Evolutionary conservation across 2,888 invertebrate genomes (phyloP).

Genomic region (Hirtodrosophila histrioides): DNA sequence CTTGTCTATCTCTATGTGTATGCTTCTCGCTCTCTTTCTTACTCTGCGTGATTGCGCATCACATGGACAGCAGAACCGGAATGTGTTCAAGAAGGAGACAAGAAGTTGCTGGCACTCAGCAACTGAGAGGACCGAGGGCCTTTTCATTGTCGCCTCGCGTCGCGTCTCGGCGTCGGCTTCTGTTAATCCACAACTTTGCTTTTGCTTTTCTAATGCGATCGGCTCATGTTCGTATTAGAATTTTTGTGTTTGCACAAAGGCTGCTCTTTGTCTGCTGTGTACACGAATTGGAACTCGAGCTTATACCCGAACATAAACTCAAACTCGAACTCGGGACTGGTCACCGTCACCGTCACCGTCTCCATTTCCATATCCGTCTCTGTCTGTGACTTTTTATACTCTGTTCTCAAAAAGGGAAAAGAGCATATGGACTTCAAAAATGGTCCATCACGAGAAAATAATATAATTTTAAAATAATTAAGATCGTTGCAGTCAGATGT

Average conservation of each 20-base stretch:
- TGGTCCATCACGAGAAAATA: no score
- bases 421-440: no score
- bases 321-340: constrained; percentile 43
- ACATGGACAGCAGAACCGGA: constrained; percentile 63
- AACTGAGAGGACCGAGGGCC: constrained; percentile 33
- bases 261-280: constrained; percentile 53
- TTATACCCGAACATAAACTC: constrained; percentile 16
- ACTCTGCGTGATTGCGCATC: no score
- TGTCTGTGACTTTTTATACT: neutral
- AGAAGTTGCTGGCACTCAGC: constrained; percentile 69
- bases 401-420: no score
- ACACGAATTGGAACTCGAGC: constrained; percentile 47
- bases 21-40: neutral
- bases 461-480: no score
- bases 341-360: constrained; percentile 5
- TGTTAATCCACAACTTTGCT: constrained; percentile 3
- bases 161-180: constrained; percentile 10
- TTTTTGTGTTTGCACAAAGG: constrained; percentile 59
- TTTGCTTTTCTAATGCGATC: constrained; percentile 54
- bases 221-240: constrained; percentile 56
- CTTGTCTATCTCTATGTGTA: neutral
- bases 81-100: constrained; percentile 72
- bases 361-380: constrained; percentile 7
- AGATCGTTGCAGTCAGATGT: no score
- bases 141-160: constrained; percentile 32